These are phyloP conservation scores for Ormyrus nitidulus DNA, from an alignment of 2,888 invertebrate genomes.

Conservation along the genomic window DNA sequence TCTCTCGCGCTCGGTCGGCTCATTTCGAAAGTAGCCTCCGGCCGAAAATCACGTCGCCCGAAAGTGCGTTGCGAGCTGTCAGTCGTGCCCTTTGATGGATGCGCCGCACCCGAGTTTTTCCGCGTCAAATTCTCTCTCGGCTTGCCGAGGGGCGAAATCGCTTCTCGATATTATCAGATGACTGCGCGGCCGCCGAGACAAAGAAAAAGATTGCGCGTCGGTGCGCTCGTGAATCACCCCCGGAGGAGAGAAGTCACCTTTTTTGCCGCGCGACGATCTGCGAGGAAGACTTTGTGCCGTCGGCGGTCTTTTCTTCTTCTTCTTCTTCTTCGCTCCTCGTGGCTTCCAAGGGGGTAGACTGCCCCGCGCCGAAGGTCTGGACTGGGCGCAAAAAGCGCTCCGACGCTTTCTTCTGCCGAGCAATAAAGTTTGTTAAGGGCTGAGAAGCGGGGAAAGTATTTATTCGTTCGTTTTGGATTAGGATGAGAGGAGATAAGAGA, in stretches of 20 bases:
- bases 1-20: not conserved
- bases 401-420: constrained; percentile 8
- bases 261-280: constrained; percentile 7
- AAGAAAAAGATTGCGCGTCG: constrained; percentile 46
- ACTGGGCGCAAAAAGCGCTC: no score
- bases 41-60: constrained; percentile 5
- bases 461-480: constrained; percentile 36
- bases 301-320: constrained; percentile 6
- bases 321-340: not conserved
- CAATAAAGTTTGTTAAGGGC: constrained; percentile 48
- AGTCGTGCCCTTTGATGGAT: constrained; percentile 31
- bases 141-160: constrained; percentile 8
- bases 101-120: not conserved
- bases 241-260: constrained; percentile 1
- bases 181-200: constrained; percentile 34
- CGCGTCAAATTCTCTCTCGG: constrained; percentile 14
- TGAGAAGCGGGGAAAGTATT: constrained; percentile 20
- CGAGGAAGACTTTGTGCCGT: not conserved
- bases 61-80: not conserved
- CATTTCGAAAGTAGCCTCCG: not conserved
- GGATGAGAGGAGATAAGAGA: not conserved
- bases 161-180: constrained; percentile 46
- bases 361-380: no score
- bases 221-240: constrained; percentile 44
- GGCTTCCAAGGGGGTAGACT: no score